Conservation (phyloP, 1,140 invertebrate species). For the Cyphomyrmex costatus region DNA sequence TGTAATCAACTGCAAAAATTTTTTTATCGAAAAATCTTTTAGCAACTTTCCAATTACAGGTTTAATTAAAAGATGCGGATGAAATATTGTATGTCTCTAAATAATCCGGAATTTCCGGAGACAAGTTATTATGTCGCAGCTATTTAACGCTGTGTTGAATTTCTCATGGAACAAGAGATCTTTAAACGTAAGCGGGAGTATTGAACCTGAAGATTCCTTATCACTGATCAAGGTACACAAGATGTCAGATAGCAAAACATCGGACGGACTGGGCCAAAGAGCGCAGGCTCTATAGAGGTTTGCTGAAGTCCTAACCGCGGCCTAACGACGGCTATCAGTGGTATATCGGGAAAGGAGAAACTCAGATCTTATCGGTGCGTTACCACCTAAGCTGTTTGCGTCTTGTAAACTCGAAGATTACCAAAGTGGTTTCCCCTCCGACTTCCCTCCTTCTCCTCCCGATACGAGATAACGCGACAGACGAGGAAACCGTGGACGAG, state of each 20-base stretch:
- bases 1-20: conserved; percentile 54
- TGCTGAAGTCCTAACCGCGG: conserved; percentile 74
- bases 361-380: conserved; percentile 83
- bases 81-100: not conserved
- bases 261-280: conserved; percentile 63
- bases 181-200: conserved; percentile 39
- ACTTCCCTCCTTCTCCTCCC: conserved; percentile 54
- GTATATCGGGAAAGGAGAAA: conserved; percentile 73
- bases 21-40: conserved; percentile 49
- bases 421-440: conserved; percentile 65
- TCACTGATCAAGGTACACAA: conserved; percentile 64
- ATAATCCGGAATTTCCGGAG: not conserved
- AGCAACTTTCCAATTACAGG: not conserved
- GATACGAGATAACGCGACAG: conserved; percentile 81
- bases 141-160: conserved; percentile 33
- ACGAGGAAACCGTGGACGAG: conserved; percentile 75
- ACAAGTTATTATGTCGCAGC: conserved; percentile 57
- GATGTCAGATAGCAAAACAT: conserved; percentile 66
- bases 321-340: conserved; percentile 77
- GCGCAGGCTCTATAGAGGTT: conserved; percentile 49
- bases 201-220: conserved; percentile 69
- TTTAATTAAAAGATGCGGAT: not conserved
- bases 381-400: conserved; percentile 85
- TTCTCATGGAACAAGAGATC: conserved; percentile 52
- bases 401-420: conserved; percentile 83